These are phyloP conservation scores for Progne subis DNA, from an alignment of 2,113 vertebrate species.

Conservation along the genomic window DNA sequence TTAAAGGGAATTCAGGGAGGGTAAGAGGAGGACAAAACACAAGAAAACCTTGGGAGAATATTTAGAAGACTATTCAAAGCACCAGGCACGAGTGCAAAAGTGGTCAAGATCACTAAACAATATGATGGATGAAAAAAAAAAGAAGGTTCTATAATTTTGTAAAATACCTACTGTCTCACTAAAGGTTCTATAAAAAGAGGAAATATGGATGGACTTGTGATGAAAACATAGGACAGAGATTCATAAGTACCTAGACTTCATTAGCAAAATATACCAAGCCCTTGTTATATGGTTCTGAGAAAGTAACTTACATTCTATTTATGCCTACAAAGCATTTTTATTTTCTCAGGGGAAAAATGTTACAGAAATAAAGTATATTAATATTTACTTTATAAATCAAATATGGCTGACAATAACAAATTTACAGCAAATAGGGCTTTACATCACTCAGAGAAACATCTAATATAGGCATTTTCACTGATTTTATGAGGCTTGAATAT, in stretches of 20 bases:
- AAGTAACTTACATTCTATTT: not conserved
- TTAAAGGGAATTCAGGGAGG: not conserved
- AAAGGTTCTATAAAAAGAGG: not conserved
- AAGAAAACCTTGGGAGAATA: not conserved
- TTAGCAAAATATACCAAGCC: not conserved
- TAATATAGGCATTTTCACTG: not conserved
- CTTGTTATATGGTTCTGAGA: not conserved
- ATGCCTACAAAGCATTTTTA: not conserved
- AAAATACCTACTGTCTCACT: not conserved
- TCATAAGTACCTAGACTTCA: not conserved
- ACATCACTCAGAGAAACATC: not conserved
- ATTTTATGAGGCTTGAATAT: not conserved
- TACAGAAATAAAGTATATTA: not conserved
- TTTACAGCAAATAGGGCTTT: not conserved
- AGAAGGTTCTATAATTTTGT: not conserved
- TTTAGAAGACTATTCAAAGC: not conserved
- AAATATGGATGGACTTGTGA: not conserved
- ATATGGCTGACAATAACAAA: not conserved
- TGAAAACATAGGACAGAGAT: not conserved
- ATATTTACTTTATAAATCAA: constrained; percentile 24
- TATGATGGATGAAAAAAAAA: not conserved
- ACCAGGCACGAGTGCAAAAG: not conserved
- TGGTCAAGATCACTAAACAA: not conserved
- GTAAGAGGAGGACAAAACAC: not conserved
- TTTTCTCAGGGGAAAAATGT: not conserved